phyloP scores from a whole-genome alignment of 2,888 invertebrate genomes.

The Acrobeloides nanus region DNA sequence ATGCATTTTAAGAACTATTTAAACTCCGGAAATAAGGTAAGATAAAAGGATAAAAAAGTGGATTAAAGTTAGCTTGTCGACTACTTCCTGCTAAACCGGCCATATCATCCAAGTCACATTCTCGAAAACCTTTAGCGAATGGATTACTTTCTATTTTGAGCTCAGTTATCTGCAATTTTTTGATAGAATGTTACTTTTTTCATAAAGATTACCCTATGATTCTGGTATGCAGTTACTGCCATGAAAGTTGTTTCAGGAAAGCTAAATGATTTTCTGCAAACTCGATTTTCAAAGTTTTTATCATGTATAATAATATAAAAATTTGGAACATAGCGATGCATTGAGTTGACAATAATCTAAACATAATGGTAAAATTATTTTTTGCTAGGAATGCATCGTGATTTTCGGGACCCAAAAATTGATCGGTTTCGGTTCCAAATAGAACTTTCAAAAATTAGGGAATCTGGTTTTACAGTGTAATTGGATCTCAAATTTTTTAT shows the following conservation, averaged over 20 bases:
- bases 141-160: conserved; percentile 98
- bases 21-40: no score
- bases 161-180: conserved; percentile 73
- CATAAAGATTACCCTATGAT: conserved; percentile 69
- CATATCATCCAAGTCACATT: conserved; percentile 61
- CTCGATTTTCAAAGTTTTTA: not conserved
- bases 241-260: conserved; percentile 97
- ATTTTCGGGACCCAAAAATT: not conserved
- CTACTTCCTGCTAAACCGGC: conserved; percentile 1
- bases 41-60: conserved; percentile 10
- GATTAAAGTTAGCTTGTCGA: no score
- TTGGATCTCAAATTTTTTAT: no score
- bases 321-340: conserved; percentile 97
- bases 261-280: conserved; percentile 66
- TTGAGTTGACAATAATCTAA: conserved; percentile 95
- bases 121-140: conserved; percentile 94
- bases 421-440: no score
- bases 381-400: not conserved
- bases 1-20: no score
- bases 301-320: conserved; percentile 72
- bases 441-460: no score
- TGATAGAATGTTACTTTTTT: conserved; percentile 1
- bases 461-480: no score
- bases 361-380: conserved; percentile 33
- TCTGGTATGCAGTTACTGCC: conserved; percentile 97